Percentiles rank a stretch among this genome's conserved stretches.
phyloP scores from a whole-genome alignment of 1,140 invertebrate genomes.

The Propsilocerus akamusi region DNA sequence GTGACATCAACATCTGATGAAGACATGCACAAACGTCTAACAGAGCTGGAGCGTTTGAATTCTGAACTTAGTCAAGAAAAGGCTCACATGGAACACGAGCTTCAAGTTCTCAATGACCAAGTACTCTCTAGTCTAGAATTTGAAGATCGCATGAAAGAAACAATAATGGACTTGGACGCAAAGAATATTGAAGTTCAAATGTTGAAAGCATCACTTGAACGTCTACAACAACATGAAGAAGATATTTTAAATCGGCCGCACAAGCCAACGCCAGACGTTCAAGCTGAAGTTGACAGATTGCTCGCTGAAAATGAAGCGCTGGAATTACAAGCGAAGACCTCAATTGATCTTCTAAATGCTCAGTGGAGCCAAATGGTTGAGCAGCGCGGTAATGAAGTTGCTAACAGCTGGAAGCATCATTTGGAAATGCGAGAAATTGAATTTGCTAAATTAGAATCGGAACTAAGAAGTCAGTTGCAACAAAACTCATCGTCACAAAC shows the following conservation, averaged over 20 bases:
- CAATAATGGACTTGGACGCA: constrained; percentile 17
- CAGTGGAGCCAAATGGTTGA: constrained; percentile 32
- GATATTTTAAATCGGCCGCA: too few relatives aligned
- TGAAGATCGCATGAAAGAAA: constrained; percentile 20
- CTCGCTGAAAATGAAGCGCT: constrained; percentile 5
- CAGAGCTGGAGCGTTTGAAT: constrained; percentile 11
- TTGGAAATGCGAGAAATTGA: constrained; percentile 34
- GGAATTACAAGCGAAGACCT: neutral
- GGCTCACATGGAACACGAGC: constrained; percentile 19
- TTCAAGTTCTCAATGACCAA: constrained; percentile 22
- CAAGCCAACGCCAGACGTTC: constrained; percentile 19
- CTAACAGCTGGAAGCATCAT: constrained; percentile 43
- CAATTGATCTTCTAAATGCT: constrained; percentile 13
- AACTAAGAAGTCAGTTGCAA: constrained; percentile 26
- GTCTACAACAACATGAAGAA: constrained; percentile 23
- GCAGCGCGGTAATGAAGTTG: constrained; percentile 39
- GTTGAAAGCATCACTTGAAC: constrained; percentile 14
- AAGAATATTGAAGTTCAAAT: constrained; percentile 21
- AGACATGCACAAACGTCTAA: constrained; percentile 10
- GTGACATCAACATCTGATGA: constrained; percentile 8
- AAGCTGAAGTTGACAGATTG: constrained; percentile 8
- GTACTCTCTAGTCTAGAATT: constrained; percentile 17
- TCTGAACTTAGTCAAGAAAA: constrained; percentile 14
- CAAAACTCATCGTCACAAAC: constrained; percentile 10
- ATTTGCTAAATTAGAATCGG: constrained; percentile 29